Percentiles rank a stretch among this genome's conserved stretches.
phyloP scores from a whole-genome alignment of 2,113 vertebrate genomes.

The Zosterops hypoxanthus region DNA sequence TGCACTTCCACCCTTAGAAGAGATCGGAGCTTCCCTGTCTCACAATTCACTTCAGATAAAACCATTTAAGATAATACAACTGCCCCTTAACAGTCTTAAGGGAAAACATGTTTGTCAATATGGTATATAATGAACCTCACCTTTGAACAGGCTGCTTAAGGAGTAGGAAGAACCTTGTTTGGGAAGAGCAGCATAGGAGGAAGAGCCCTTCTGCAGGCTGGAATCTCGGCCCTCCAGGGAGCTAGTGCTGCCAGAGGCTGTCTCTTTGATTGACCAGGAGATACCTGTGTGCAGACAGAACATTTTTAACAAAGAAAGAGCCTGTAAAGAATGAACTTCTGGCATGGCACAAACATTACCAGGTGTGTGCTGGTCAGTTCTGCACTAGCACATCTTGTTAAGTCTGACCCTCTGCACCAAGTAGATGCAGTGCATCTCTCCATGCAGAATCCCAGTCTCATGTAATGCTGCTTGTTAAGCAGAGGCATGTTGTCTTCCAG shows the following conservation, averaged over 20 bases:
- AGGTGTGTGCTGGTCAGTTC: not conserved
- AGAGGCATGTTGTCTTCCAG: accelerated
- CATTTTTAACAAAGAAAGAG: not conserved
- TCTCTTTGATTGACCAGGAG: constrained; percentile 94
- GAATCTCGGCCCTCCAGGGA: constrained; percentile 72
- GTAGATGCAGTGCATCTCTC: not conserved
- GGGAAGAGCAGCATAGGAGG: constrained; percentile 70
- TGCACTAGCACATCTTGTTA: not conserved
- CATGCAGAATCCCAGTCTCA: not conserved
- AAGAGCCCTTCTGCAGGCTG: constrained; percentile 77
- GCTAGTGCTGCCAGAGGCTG: constrained; percentile 76
- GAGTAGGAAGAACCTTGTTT: constrained; percentile 87
- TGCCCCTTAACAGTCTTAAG: not conserved
- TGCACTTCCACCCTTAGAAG: not conserved
- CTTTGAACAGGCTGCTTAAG: constrained; percentile 92
- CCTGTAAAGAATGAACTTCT: not conserved
- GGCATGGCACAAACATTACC: not conserved
- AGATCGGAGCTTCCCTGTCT: not conserved
- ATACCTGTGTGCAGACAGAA: constrained; percentile 79
- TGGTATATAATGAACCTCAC: constrained; percentile 51
- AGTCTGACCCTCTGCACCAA: not conserved
- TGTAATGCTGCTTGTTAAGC: not conserved
- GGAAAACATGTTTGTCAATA: not conserved
- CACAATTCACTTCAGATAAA: not conserved
- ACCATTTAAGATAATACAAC: not conserved